These are phyloP conservation scores for Drosophila lini DNA, from an alignment of 1,140 invertebrate species.

Conservation along the genomic window DNA sequence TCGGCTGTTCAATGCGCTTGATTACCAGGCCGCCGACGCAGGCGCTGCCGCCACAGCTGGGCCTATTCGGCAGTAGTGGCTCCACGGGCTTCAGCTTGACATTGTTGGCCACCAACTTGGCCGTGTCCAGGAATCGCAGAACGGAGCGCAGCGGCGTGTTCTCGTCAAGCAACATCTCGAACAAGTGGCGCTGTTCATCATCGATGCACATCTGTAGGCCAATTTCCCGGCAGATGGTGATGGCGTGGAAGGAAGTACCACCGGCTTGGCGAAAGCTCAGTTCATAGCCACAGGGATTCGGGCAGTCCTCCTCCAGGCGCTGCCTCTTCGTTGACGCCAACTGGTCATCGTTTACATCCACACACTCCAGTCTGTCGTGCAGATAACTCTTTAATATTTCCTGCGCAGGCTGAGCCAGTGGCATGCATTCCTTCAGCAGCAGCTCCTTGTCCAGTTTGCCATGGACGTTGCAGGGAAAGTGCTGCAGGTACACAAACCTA, in stretches of 20 bases:
- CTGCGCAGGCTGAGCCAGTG: slow-evolving; percentile 52
- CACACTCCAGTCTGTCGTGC: slow-evolving; percentile 60
- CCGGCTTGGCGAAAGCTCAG: slow-evolving; percentile 67
- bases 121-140: slow-evolving; percentile 48
- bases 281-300: slow-evolving; percentile 28
- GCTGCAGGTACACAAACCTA: slow-evolving; percentile 70
- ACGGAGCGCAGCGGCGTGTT: slow-evolving; percentile 48
- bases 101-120: slow-evolving; percentile 60
- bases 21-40: slow-evolving; percentile 37
- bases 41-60: neutral
- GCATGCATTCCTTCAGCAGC: slow-evolving; percentile 55
- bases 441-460: slow-evolving; percentile 83
- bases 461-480: slow-evolving; percentile 85
- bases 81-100: slow-evolving; percentile 57
- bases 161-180: slow-evolving; percentile 56
- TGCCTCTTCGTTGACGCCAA: slow-evolving; percentile 21
- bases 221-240: slow-evolving; percentile 67
- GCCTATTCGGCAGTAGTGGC: neutral
- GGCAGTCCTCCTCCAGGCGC: slow-evolving; percentile 12
- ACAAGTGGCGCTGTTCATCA: slow-evolving; percentile 58
- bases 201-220: slow-evolving; percentile 58
- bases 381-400: slow-evolving; percentile 68
- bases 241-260: slow-evolving; percentile 77
- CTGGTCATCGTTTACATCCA: slow-evolving; percentile 29
- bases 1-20: slow-evolving; percentile 52